Evolutionary conservation across 2,797 vertebrate species (phyloP).

Genomic region (Triplophysa bombifrons): DNA sequence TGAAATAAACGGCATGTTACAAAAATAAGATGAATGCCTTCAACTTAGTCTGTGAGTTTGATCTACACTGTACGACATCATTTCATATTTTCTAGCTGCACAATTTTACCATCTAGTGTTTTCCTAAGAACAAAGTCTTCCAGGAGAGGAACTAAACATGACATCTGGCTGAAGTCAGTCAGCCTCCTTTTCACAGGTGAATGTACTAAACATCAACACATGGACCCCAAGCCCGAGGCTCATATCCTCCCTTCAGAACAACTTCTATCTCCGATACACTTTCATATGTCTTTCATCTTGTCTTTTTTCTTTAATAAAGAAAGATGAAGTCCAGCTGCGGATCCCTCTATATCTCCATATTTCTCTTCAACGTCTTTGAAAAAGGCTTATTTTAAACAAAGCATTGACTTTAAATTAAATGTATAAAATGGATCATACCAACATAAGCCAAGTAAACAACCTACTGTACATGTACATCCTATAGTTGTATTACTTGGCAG

Average conservation of each 20-base stretch:
- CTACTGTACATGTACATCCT: neutral
- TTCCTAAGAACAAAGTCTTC: constrained; percentile 11
- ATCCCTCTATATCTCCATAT: neutral
- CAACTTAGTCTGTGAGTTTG: neutral
- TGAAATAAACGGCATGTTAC: no score
- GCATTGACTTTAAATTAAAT: neutral
- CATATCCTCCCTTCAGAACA: constrained; percentile 3
- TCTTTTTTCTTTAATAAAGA: constrained; percentile 17
- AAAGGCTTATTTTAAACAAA: neutral
- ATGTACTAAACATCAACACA: constrained; percentile 37
- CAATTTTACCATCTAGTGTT: neutral
- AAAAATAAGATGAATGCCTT: neutral
- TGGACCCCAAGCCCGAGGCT: constrained; percentile 1
- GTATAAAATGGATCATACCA: neutral
- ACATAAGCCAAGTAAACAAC: neutral
- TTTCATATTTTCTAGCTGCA: neutral
- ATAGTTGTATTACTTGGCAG: neutral
- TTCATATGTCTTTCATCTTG: constrained; percentile 24
- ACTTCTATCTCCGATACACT: constrained; percentile 8
- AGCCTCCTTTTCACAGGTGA: constrained; percentile 32
- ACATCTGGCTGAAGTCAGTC: constrained; percentile 11
- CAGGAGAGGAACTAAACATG: constrained; percentile 26
- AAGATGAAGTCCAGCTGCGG: constrained; percentile 10
- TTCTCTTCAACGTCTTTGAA: neutral
- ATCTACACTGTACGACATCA: neutral